Evolutionary conservation across 2,113 vertebrate genomes (phyloP), one percentile per base, ranked within the genome.

Genomic region (Smithornis capensis): DNA sequence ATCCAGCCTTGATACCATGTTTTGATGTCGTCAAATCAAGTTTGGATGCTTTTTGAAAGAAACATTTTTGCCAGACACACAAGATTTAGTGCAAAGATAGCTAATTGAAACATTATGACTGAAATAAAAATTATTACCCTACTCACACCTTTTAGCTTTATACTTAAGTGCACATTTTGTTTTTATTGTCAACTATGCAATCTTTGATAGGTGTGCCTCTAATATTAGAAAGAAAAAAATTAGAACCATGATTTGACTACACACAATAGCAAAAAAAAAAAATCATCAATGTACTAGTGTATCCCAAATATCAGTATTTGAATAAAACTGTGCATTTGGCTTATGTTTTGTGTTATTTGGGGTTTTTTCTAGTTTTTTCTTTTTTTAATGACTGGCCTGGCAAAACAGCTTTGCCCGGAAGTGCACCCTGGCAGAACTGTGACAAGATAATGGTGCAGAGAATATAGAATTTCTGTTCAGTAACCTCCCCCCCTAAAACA

Each of bases 401-500:
- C 4, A 67, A 63, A 89, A 44, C 14, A 77, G 22, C 11, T 90
- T 24, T 73, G 17, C 17, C 28, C 14, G 53, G 14, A 7, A 37
- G 19, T 29, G 31, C 8, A 70, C 6, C 9, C 49, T 82, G 40
- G 49, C 16, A 82, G 29, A 86, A 13, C 10, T 23, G 14, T 37
- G 25, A 59, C 19, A 75, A 68, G n/a, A 37, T 68, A 55, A 37
- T 17, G 24, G 8, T 59, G 52, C 56, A 50, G 31, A 79, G 33
- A 37, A 71, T 89, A 71, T 15, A 83, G 57, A 64, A 59, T 50
- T 63, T 33, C 35, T 52, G 10, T 50, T 83, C 19, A 7, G 27
- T 53, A 76, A 74, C n/a, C n/a, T n/a, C n/a, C n/a, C n/a, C n/a
- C 0, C 10, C 18, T 25, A 59, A 59, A 83, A 4, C 0, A 15